Evolutionary conservation across 2,888 invertebrate species (phyloP), one percentile per base, ranked within the genome.

Genomic region (Argyra leucocephala): DNA sequence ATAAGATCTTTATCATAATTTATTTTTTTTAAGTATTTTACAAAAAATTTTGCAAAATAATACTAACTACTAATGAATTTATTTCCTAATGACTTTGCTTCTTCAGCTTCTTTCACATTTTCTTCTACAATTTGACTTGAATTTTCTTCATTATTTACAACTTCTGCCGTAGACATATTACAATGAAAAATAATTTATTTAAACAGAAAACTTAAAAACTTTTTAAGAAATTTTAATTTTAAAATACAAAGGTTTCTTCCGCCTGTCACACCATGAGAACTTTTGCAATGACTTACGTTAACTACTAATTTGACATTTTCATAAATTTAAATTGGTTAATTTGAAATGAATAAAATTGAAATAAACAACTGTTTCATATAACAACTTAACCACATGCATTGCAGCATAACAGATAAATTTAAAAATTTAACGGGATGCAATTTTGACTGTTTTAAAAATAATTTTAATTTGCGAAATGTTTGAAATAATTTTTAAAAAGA

Each of bases 101-200:
- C 65, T 62, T 60, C 58, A 22, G 62, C 59, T 58, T 65, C 61
- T 68, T 67, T 64, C 57, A 59, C 64, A 36, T 62, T 48, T 62
- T 59, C 60, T n/a, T 26, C 65, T 66, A 59, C 64, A 18, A 61
- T 63, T 64, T 64, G 61, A 67, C 72, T 71, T 68, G 72, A 72
- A 65, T 73, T 72, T 67, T 67, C 69, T 63, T 70, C 70, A 67
- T 72, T 71, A 69, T 74, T 74, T 70, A 73, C 73, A 66, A 76
- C 69, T 69, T 74, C 71, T 66, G 73, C 69, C 71, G 76, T 72
- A 71, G 77, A 76, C 77, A 76, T 76, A 64, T 71, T 71, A 69
- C 2, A 48, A 48, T 48, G 2, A 48, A 48, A 48, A 48, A 15
- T 15, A 48, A 48, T 18, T 48, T 9, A 48, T 15, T 48, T 48